Conservation (phyloP, 2,888 invertebrate species). For the Metacarcinus magister region DNA sequence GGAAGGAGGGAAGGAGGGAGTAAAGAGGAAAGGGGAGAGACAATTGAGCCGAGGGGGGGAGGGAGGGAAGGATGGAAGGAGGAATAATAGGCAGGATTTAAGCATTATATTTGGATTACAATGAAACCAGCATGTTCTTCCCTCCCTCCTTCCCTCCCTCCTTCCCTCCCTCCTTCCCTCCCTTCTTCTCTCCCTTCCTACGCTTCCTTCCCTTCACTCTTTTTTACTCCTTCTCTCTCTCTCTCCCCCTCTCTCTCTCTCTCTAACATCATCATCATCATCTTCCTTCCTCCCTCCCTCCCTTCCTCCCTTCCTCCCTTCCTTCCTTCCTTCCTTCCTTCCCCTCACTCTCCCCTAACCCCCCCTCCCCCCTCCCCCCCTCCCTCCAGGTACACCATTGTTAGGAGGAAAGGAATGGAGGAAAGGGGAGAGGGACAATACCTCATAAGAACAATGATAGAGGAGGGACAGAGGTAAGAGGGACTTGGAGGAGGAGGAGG, state of each 20-base stretch:
- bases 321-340: not conserved
- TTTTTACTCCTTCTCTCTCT: not conserved
- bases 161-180: not conserved
- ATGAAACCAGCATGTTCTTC: not conserved
- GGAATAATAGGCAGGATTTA: conserved; percentile 57
- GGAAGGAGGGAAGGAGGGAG: conserved; percentile 28
- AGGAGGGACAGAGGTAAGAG: conserved; percentile 8
- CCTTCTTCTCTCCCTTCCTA: conserved; percentile 14
- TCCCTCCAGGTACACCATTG: conserved; percentile 42
- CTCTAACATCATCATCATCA: too few relatives aligned
- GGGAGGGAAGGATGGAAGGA: not conserved
- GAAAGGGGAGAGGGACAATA: conserved; percentile 13
- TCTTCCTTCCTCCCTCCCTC: conserved; percentile 5
- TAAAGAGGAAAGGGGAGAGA: not conserved
- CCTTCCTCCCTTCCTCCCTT: not conserved
- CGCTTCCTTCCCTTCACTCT: conserved; percentile 27
- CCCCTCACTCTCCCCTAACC: not conserved
- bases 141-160: not conserved
- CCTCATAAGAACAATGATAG: conserved; percentile 46
- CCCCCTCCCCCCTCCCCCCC: not conserved
- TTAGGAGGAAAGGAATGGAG: not conserved
- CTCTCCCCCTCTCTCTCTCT: not conserved
- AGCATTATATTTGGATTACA: conserved; percentile 54
- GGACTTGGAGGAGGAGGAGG: conserved; percentile 27
- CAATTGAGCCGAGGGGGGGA: not conserved